Base-by-base conservation (phyloP, 2,888 invertebrate genomes). In the Dryobota labecula region DNA sequence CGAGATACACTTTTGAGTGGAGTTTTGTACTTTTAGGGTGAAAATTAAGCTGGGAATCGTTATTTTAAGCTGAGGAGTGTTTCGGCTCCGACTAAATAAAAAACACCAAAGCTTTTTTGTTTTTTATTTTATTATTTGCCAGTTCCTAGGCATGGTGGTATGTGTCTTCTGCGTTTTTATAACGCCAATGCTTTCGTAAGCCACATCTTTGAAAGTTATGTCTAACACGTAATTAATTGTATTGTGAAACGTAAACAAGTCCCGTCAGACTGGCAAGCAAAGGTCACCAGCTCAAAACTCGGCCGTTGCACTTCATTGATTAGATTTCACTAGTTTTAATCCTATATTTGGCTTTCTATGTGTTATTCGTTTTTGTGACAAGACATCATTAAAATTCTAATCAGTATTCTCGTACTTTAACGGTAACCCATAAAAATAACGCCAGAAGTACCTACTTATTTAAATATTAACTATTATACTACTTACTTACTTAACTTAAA, bases 1-100 rank as follows among this genome's bases (percentile, higher is more conserved):
- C 58, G 9, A 45, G 63, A 49, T 38, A 64, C 51, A 65, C 9
- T 76, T 80, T 75, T 36, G n/a, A 57, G 51, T 61, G 33, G 13
- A 72, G 47, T 68, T 63, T 45, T 43, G 41, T 36, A 43, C 27
- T 58, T 15, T 51, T 7, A 69, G 13, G 20, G 27, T 30, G 38
- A 61, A 71, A n/a, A 43, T 63, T 58, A 53, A 33, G 27, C n/a
- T 47, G 20, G 36, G 1, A 36, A 41, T 27, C 11, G 18, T 33
- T 58, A 45, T 78, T 71, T 53, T 13, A 41, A 60, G 27, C 45
- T 60, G 54, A 45, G 38, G 15, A 41, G 30, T 41, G 51, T n/a
- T n/a, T n/a, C n/a, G n/a, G n/a, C n/a, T n/a, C n/a, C n/a, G n/a
- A n/a, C n/a, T n/a, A n/a, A n/a, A n/a, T n/a, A n/a, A n/a, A n/a